A percentile compares a stretch with the other conserved stretches of the same genome.
Conservation (phyloP, 2,888 invertebrate genomes). For the Mimas tiliae region DNA sequence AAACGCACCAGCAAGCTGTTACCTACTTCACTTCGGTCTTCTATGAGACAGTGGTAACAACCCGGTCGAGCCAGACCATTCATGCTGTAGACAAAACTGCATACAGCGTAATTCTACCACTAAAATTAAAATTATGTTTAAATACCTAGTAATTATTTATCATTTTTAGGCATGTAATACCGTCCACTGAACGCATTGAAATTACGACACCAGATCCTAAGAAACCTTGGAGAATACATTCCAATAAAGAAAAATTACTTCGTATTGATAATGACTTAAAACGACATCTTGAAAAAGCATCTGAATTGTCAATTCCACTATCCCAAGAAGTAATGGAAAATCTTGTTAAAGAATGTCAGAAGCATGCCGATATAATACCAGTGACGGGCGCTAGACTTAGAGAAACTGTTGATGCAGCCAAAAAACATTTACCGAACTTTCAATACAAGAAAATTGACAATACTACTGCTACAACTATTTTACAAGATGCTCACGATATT, state of each 20-base stretch:
- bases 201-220: constrained; percentile 54
- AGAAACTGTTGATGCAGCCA: constrained; percentile 68
- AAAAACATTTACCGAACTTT: constrained; percentile 68
- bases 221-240: constrained; percentile 72
- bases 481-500: constrained; percentile 55
- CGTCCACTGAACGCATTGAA: constrained; percentile 18
- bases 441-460: constrained; percentile 68
- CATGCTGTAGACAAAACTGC: too few species aligned
- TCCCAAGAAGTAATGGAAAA: constrained; percentile 60
- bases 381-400: constrained; percentile 52
- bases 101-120: too few species aligned
- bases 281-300: constrained; percentile 61
- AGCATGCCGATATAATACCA: constrained; percentile 44
- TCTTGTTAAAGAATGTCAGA: constrained; percentile 60
- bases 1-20: too few species aligned
- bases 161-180: constrained; percentile 54
- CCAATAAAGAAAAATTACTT: constrained; percentile 66
- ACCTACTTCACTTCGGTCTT: too few species aligned
- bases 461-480: constrained; percentile 66
- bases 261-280: constrained; percentile 70
- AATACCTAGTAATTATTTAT: constrained; percentile 18
- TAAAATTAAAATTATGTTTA: too few species aligned
- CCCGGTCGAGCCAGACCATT: too few species aligned
- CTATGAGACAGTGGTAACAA: too few species aligned
- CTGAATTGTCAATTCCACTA: constrained; percentile 56